These are phyloP conservation scores for Polypterus bichir DNA, from an alignment of 2,113 vertebrate genomes.

Conservation along the genomic window DNA sequence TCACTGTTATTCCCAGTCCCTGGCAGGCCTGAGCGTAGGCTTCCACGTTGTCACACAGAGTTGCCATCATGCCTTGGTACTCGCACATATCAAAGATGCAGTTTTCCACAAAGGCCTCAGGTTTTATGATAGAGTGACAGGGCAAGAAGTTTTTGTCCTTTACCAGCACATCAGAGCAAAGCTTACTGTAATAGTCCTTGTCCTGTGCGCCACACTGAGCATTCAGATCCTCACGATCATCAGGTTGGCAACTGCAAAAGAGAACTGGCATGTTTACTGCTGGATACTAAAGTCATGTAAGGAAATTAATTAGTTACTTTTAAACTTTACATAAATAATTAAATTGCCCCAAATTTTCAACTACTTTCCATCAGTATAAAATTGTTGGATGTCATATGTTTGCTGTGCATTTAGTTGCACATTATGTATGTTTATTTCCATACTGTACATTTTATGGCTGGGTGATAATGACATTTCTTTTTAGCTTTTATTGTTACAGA, in stretches of 20 bases:
- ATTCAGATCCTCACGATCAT: conserved; percentile 34
- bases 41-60: conserved; percentile 59
- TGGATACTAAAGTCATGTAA: too few relatives aligned
- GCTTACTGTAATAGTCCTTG: conserved; percentile 24
- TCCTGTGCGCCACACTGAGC: conserved; percentile 38
- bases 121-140: conserved; percentile 40
- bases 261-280: background rate
- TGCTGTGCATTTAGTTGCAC: too few relatives aligned
- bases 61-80: conserved; percentile 43
- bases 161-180: conserved; percentile 32
- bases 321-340: too few relatives aligned
- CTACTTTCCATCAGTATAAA: too few relatives aligned
- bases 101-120: conserved; percentile 42
- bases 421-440: too few relatives aligned
- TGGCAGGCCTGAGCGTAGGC: conserved; percentile 56
- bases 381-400: too few relatives aligned
- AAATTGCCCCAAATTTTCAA: too few relatives aligned
- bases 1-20: conserved; percentile 43
- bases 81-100: conserved; percentile 62
- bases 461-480: too few relatives aligned
- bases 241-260: conserved; percentile 47
- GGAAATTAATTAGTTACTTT: too few relatives aligned
- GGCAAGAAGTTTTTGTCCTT: conserved; percentile 34
- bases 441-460: too few relatives aligned
- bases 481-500: too few relatives aligned